phyloP scores from a whole-genome alignment of 2,888 invertebrate species.

The Sialis fuliginosa region DNA sequence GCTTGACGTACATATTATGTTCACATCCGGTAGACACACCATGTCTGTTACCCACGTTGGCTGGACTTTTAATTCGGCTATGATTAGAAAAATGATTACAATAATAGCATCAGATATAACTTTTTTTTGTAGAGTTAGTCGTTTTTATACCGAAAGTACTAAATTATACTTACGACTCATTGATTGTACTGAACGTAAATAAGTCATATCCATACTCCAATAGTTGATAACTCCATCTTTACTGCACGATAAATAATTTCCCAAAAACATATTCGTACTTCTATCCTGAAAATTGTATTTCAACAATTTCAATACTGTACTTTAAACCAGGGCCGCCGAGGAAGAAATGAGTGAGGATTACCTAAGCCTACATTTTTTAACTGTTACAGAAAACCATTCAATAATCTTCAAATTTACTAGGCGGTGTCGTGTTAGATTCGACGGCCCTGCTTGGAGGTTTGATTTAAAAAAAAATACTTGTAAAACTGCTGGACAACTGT shows the following conservation, averaged over 20 bases:
- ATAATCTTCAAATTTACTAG: too few species aligned
- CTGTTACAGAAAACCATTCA: too few species aligned
- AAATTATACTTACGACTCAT: constrained; percentile 34
- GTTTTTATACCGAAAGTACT: too few species aligned
- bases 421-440: too few species aligned
- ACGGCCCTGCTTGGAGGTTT: not conserved
- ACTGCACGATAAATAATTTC: constrained; percentile 56
- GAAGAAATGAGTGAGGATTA: not conserved
- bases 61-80: constrained; percentile 39
- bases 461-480: constrained; percentile 23
- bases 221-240: constrained; percentile 61
- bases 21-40: constrained; percentile 56
- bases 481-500: constrained; percentile 39
- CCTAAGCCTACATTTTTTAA: not conserved
- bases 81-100: constrained; percentile 5
- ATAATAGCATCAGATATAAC: not conserved
- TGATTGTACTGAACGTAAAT: constrained; percentile 41
- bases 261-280: constrained; percentile 37
- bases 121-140: too few species aligned
- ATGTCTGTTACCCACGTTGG: constrained; percentile 59
- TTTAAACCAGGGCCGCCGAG: not conserved
- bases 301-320: too few species aligned
- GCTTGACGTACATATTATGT: constrained; percentile 58
- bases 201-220: constrained; percentile 56
- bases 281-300: constrained; percentile 25